Evolutionary conservation across 1,140 invertebrate species (phyloP), one percentile per base, ranked within the genome.

Genomic region (Bombus affinis): DNA sequence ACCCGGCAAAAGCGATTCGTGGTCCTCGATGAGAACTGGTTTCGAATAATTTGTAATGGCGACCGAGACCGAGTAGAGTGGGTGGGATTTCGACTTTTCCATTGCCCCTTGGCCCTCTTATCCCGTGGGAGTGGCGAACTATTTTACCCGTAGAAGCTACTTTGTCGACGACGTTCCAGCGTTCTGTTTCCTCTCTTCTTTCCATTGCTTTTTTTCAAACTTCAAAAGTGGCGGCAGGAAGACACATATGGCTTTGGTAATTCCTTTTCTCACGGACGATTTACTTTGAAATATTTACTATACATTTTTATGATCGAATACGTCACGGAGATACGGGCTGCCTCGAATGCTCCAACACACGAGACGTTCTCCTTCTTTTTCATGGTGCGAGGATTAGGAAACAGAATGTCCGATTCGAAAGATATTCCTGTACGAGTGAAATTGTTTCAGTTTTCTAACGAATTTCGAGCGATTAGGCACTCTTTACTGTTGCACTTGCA

Each of bases 1-100:
- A 89, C 73, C 80, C 71, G 82, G 83, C 68, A 71, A 80, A 74
- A 93, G 73, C 92, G 92, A 94, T 94, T 93, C 93, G 91, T 92
- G 90, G 87, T 91, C 86, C 73, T 83, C 80, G 90, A 86, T 87
- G 88, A 84, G 86, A 91, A 92, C 91, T 91, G 90, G 86, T 92
- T 90, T 89, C 75, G n/a, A 79, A 75, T 86, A 89, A 88, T 91
- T 86, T 78, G 81, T 86, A 66, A 91, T 87, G 82, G 88, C 80
- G 76, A 72, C 65, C 65, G 73, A 76, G 79, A 88, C 62, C 74
- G 47, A 77, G 25, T 59, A 68, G 82, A 77, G 84, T 93, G 86
- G 89, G 89, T 93, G 89, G 90, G 90, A 92, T 94, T 91, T 91
- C 77, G 57, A 75, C 32, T 57, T 81, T 80, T 80, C 68, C 39